Base-by-base conservation (phyloP, 2,888 invertebrate species). In the Chironomus tentans region DNA sequence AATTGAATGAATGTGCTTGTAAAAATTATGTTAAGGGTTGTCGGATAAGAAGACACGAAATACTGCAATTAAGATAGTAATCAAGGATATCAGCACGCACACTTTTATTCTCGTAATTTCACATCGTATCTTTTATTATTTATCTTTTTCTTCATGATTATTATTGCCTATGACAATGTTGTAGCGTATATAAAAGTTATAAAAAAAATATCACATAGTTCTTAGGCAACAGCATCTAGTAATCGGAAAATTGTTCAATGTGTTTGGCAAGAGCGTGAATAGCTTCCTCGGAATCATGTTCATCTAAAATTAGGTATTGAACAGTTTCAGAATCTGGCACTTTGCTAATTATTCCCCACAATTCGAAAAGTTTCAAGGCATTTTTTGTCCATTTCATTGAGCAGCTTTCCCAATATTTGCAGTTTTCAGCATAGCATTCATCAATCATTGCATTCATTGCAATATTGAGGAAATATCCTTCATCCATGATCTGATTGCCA, bases 331-430 rank as follows among this genome's bases (percentile, higher is more conserved):
- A 3, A n/a, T 5, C 5, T 38, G 28, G 4, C 3, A 62, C n/a
- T 46, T 62, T 56, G 7, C n/a, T 38, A 5, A 72, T 28, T 6
- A 72, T 12, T 0, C 38, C 12, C 28, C 46, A 24, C 24, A 12
- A 12, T n/a, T n/a, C 62, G 18, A 61, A 15, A 38, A 15, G 46
- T 12, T 61, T 38, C 10, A 72, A 18, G 28, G 61, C 28, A 15
- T 28, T 72, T 38, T 24, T n/a, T 2, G 7, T 62, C 72, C 50
- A 72, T 15, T 12, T n/a, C 2, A 18, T 38, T 4, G 15, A 13
- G n/a, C 71, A 62, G 12, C 46, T 38, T 46, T 72, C 62, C 13
- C 50, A 50, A 50, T 56, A 71, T 28, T 72, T 62, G 61, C 61
- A 72, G 18, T 56, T 22, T n/a, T 28, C 22, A 21, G 47, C 70